A percentile compares a stretch with the other conserved stretches of the same genome.
These are phyloP conservation scores for Chymomyza procnemis DNA, from an alignment of 2,888 invertebrate species.

Conservation along the genomic window DNA sequence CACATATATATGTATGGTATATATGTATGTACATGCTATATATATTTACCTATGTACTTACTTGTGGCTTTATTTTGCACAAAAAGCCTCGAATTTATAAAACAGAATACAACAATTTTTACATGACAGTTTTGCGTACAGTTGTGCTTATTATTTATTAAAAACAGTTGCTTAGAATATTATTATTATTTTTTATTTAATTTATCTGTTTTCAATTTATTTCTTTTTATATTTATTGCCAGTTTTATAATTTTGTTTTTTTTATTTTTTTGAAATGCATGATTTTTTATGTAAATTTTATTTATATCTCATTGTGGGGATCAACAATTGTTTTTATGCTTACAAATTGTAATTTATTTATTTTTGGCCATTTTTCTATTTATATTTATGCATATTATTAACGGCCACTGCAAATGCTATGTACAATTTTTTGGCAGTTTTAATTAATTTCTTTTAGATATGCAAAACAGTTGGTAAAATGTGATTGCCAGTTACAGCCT, in stretches of 20 bases:
- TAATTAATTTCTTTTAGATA: constrained; percentile 54
- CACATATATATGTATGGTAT: neutral
- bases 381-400: neutral
- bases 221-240: constrained; percentile 17
- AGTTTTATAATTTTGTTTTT: constrained; percentile 34
- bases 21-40: neutral
- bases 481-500: neutral
- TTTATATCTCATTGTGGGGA: constrained; percentile 54
- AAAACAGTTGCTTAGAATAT: constrained; percentile 54
- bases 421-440: constrained; percentile 42
- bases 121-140: constrained; percentile 34
- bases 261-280: constrained; percentile 58
- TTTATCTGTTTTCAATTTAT: no score
- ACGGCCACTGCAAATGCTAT: neutral
- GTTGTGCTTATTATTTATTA: constrained; percentile 67
- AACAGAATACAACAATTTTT: neutral
- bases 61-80: neutral
- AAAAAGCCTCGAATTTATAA: neutral
- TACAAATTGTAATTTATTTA: neutral
- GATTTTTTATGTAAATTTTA: constrained; percentile 19
- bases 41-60: no score
- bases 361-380: constrained; percentile 41
- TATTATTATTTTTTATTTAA: constrained; percentile 18
- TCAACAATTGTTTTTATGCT: constrained; percentile 31
- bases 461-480: constrained; percentile 9